phyloP scores from a whole-genome alignment of 2,888 invertebrate species.

The Luperina nickerlii region DNA sequence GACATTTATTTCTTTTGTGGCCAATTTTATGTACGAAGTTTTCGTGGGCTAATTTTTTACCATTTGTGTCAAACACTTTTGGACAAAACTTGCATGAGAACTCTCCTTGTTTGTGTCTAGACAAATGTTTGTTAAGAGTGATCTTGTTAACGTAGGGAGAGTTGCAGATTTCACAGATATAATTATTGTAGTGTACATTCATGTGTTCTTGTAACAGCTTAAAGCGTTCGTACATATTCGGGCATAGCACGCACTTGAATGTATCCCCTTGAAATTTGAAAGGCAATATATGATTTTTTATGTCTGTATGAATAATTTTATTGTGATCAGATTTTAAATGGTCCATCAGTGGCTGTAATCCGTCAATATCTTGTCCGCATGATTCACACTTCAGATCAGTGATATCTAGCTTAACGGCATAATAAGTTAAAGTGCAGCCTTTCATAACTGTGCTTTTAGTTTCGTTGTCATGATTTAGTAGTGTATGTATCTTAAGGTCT shows the following conservation, averaged over 20 bases:
- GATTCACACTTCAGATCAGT: constrained; percentile 49
- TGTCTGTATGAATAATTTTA: constrained; percentile 46
- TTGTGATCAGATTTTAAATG: constrained; percentile 44
- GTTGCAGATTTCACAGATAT: constrained; percentile 63
- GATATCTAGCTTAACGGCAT: constrained; percentile 58
- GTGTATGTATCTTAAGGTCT: constrained; percentile 76
- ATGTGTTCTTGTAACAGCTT: constrained; percentile 62
- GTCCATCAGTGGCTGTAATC: constrained; percentile 24
- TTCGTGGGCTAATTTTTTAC: constrained; percentile 56
- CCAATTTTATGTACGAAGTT: constrained; percentile 53
- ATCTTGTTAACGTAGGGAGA: constrained; percentile 80
- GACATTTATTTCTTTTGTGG: constrained; percentile 55
- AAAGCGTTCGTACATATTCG: constrained; percentile 45
- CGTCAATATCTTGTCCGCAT: constrained; percentile 36
- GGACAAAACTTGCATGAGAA: constrained; percentile 53
- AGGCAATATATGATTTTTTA: constrained; percentile 60
- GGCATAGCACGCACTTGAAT: constrained; percentile 47
- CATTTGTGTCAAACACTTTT: constrained; percentile 60
- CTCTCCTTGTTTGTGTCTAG: constrained; percentile 56
- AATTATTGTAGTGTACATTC: constrained; percentile 60
- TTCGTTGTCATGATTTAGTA: constrained; percentile 68
- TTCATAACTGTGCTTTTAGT: constrained; percentile 69
- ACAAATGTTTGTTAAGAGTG: constrained; percentile 44
- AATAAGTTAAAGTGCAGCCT: constrained; percentile 61
- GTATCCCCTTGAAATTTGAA: constrained; percentile 54